A percentile compares a stretch with the other conserved stretches of the same genome.
These are phyloP conservation scores for Erythrolamprus reginae DNA, from an alignment of 2,113 vertebrate species.

Conservation along the genomic window DNA sequence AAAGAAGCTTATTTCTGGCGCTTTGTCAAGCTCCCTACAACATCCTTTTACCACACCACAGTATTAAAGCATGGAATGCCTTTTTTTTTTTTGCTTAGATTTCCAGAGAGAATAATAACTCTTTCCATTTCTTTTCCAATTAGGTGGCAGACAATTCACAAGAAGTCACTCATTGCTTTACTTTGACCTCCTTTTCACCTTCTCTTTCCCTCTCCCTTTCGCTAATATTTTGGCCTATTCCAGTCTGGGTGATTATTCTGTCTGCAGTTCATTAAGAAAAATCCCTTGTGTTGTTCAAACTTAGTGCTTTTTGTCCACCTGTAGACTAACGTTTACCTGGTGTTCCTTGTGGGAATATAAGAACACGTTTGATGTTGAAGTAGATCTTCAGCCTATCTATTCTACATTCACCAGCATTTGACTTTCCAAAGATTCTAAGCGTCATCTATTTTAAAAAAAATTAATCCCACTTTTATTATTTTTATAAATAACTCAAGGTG, in stretches of 20 bases:
- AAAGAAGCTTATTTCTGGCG: constrained; percentile 70
- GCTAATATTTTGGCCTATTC: constrained; percentile 38
- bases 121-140: constrained; percentile 41
- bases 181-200: constrained; percentile 64
- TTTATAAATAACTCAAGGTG: neutral
- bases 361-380: constrained; percentile 9
- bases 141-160: constrained; percentile 62
- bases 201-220: constrained; percentile 20
- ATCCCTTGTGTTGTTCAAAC: constrained; percentile 52
- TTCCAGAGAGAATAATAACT: constrained; percentile 67
- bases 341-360: neutral
- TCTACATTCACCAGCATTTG: neutral
- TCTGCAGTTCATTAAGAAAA: constrained; percentile 42
- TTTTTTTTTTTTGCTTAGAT: constrained; percentile 62
- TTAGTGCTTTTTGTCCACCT: constrained; percentile 49
- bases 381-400: constrained; percentile 16
- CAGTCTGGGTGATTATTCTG: constrained; percentile 64
- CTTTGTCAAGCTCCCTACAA: constrained; percentile 67
- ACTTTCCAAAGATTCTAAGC: neutral
- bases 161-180: constrained; percentile 59
- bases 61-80: constrained; percentile 63
- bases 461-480: neutral
- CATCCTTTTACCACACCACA: constrained; percentile 66
- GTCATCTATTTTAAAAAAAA: neutral
- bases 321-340: constrained; percentile 45